Evolutionary conservation across 2,797 vertebrate genomes (phyloP), one percentile per base, ranked within the genome.

Genomic region (Parauchenoglanis punctatus): DNA sequence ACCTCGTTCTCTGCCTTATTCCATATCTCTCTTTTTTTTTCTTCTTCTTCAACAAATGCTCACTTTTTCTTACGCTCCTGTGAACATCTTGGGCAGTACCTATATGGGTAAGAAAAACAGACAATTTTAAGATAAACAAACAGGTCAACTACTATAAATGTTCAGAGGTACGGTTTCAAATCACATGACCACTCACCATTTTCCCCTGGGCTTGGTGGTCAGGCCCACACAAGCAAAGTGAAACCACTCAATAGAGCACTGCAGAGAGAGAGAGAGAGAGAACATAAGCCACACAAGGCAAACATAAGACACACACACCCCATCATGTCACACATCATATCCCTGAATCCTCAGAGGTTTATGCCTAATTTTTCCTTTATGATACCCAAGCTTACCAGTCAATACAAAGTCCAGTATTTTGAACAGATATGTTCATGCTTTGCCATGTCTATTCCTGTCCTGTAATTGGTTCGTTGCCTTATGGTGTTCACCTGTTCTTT

Each of bases 191-290:
- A 91, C 97, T 96, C 90, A 97, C 97, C 97, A 97, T 95, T 97
- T 97, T 87, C 97, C 97, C 91, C 97, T 95, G 85, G 97, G 97
- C 85, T 97, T 97, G 90, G 97, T 97, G 31, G 97, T 97, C 92
- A 97, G 94, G 86, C 97, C 97, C 89, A 97, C 97, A 91, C 97
- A 97, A 91, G 97, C 97, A 92, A 97, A 97, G 93, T 97, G 97
- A 94, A 97, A 97, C 97, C 97, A 97, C 91, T 97, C 97, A 28
- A 97, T 97, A 90, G 97, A 97, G 91, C 97, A 97, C 97, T 97
- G 91, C 65, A 81, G 80, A 83, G 80, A 88, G 35, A 90, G 3
- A 88, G 35, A 90, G 3, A 82, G 20, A 82, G 67, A 6, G 31
- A 40, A 40, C 40, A 40, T 40, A 40, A 40, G 40, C 40, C 40